Percentiles rank a stretch among this genome's conserved stretches.
Conservation (phyloP, 2,113 vertebrate genomes). For the Lutjanus erythropterus region DNA sequence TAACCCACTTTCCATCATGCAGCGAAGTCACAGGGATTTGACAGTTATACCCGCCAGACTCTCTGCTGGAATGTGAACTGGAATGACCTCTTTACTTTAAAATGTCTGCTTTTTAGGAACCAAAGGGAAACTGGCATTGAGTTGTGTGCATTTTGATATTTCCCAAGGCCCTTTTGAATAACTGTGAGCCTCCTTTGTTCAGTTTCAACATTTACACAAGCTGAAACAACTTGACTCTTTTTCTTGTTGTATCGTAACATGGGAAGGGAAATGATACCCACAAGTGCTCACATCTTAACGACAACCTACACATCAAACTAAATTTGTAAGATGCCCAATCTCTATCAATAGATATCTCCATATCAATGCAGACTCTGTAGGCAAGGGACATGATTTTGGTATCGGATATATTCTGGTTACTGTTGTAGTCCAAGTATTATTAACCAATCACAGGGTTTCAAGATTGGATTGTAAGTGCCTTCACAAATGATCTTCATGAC, state of each 20-base stretch:
- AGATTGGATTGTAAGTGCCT: no score
- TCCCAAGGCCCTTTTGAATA: not conserved
- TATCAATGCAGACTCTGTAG: no score
- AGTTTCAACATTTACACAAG: not conserved
- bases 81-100: slow-evolving; percentile 33
- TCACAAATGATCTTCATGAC: not conserved
- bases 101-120: slow-evolving; percentile 19
- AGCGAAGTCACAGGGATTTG: slow-evolving; percentile 42
- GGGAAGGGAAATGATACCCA: not conserved
- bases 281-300: not conserved
- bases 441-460: no score
- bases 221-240: not conserved
- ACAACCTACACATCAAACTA: not conserved
- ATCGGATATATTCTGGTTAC: no score
- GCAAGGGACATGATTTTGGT: no score
- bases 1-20: slow-evolving; percentile 33
- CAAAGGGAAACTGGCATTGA: slow-evolving; percentile 10
- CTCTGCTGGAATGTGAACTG: slow-evolving; percentile 24
- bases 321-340: not conserved
- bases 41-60: slow-evolving; percentile 36
- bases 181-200: not conserved
- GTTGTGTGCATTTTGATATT: not conserved
- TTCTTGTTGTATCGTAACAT: not conserved
- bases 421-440: no score
- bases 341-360: no score